Percentiles rank a stretch among this genome's conserved stretches.
Conservation (phyloP, 1,140 invertebrate genomes). For the Tetraneura akinire region DNA sequence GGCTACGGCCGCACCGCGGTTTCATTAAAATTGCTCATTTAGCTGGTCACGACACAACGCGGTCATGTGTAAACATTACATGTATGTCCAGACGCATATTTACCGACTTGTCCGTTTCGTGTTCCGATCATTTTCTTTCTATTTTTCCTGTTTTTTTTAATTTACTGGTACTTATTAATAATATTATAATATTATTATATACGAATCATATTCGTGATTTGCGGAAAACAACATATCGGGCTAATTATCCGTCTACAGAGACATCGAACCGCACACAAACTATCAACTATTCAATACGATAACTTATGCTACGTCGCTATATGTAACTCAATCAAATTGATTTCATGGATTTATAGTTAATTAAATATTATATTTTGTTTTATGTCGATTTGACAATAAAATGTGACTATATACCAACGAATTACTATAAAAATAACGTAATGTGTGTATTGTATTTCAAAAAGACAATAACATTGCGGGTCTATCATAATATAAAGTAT, state of each 20-base stretch:
- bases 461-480: too few species aligned
- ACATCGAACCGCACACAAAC: background rate
- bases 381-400: too few species aligned
- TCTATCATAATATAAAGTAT: too few species aligned
- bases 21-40: slow-evolving; percentile 35
- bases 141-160: background rate
- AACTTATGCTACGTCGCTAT: too few species aligned
- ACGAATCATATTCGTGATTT: background rate
- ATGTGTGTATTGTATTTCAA: too few species aligned
- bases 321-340: too few species aligned
- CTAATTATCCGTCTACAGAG: slow-evolving; percentile 14
- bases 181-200: background rate
- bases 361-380: too few species aligned
- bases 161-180: too few species aligned
- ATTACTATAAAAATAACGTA: too few species aligned
- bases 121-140: background rate
- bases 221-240: background rate
- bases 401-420: too few species aligned
- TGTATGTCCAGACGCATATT: background rate
- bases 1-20: background rate
- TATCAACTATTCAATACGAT: background rate
- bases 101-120: background rate
- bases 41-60: slow-evolving; percentile 19
- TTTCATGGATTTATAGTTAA: too few species aligned
- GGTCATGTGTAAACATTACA: slow-evolving; percentile 20